Evolutionary conservation across 2,797 vertebrate genomes (phyloP), one percentile per base, ranked within the genome.

Genomic region (Semaprochilodus insignis): DNA sequence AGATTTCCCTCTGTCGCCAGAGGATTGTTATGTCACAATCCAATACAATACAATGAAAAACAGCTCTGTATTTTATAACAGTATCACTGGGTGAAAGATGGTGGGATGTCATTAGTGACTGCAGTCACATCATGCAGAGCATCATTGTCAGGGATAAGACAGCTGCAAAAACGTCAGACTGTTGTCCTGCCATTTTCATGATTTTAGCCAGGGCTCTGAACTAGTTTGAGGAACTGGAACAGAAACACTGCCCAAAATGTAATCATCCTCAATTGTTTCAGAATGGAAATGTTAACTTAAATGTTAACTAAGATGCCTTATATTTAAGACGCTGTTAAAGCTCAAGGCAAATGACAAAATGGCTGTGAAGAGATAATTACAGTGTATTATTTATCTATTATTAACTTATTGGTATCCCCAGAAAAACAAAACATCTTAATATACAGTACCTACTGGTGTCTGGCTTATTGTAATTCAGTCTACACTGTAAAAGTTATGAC

Each of bases 71-170:
- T 66, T 66, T 66, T 34, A 16, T 66, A 19, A 78, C n/a, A 79
- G 36, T 34, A 51, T n/a, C 7, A 79, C 31, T 31, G 25, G 55
- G 52, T 51, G 36, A 83, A 78, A 63, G 44, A 11, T 15, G 57
- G 1, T 34, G 21, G 66, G 44, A 74, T 73, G 75, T 65, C 81
- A 78, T 74, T 13, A 1, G 19, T 62, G 27, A n/a, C 19, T 17
- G 2, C 7, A 71, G 76, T 67, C 74, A 62, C 81, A 62, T 59
- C 8, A 48, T 0, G 11, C 31, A 19, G 51, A 60, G 51, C 62
- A 40, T 67, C 62, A 40, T 34, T 76, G 36, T 11, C 19, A 52
- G 40, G 60, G 36, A 55, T 67, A 5, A 19, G 25, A 70, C 25
- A 27, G 25, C 7, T 80, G 57, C 7, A 10, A 44, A 73, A 54